Percentiles rank a stretch among this genome's conserved stretches.
These are phyloP conservation scores for Natator depressus DNA, from an alignment of 2,113 vertebrate species.

Conservation along the genomic window DNA sequence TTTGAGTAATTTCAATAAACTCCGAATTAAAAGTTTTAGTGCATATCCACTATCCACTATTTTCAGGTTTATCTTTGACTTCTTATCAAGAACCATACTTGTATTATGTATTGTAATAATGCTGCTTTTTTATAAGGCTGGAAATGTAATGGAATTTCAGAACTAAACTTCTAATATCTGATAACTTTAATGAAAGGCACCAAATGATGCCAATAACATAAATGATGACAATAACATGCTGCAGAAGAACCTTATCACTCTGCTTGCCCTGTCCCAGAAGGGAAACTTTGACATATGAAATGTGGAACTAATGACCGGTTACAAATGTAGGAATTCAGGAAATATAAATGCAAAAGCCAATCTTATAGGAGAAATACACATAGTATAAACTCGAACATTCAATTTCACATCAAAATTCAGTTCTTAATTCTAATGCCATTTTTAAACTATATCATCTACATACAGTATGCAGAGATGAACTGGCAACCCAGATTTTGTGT, in stretches of 20 bases:
- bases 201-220: background rate
- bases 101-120: conserved; percentile 63
- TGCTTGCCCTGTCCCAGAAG: accelerated
- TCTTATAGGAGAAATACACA: background rate
- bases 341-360: conserved; percentile 6
- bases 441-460: background rate
- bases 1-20: conserved; percentile 61
- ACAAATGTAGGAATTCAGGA: conserved; percentile 22
- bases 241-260: background rate
- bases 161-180: conserved; percentile 53
- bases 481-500: background rate
- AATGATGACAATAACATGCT: background rate
- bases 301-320: conserved; percentile 1
- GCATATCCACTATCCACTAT: conserved; percentile 39
- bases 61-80: conserved; percentile 63
- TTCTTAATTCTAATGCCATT: background rate
- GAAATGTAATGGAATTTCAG: conserved; percentile 56
- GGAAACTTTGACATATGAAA: background rate
- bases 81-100: conserved; percentile 45
- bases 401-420: background rate
- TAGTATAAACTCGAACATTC: background rate
- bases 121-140: conserved; percentile 56
- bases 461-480: background rate
- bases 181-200: conserved; percentile 66
- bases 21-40: conserved; percentile 39